Evolutionary conservation across 2,888 invertebrate genomes (phyloP), one percentile per base, ranked within the genome.

Genomic region (Trichacis sp.): DNA sequence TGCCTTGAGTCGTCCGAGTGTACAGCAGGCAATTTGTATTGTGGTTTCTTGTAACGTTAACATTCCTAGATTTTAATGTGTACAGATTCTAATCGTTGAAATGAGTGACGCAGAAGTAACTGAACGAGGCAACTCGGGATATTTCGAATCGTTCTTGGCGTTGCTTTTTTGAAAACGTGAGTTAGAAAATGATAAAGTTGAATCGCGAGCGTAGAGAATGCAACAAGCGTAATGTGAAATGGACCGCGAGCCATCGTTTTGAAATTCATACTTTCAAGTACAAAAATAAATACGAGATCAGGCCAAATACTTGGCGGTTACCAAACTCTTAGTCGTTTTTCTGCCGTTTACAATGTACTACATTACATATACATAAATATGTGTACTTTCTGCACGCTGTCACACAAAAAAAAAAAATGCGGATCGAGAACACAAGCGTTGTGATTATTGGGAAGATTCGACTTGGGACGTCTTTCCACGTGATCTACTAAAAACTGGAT

Each of bases 1-100:
- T 78, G 77, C 78, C 80, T 79, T 77, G 77, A 77, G 79, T 79
- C 77, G 71, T 79, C 81, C 78, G 77, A 78, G 80, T 82, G 80
- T 80, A 82, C 80, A 81, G 80, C 79, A 78, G 80, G 77, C 80
- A 78, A 81, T 81, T 81, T 80, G 81, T 83, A 81, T 81, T 80
- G 80, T 82, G 80, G 79, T 82, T 81, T 82, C 81, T 79, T 80
- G 77, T 81, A 82, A 80, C 81, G 70, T 73, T 72, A 71, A 73
- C 71, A 73, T 72, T 73, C 70, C 71, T 71, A 71, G 72, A 70
- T 71, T 71, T 70, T 72, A 72, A 71, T 71, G 64, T 72, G 72
- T 73, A 73, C 73, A 77, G 77, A 79, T 76, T 71, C 71, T 75
- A 75, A 77, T 73, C 65, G 67, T 72, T 73, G 71, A 73, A 74